A percentile compares a stretch with the other conserved stretches of the same genome.
Conservation (phyloP, 2,888 invertebrate species). For the Harpagoxenus sublaevis region DNA sequence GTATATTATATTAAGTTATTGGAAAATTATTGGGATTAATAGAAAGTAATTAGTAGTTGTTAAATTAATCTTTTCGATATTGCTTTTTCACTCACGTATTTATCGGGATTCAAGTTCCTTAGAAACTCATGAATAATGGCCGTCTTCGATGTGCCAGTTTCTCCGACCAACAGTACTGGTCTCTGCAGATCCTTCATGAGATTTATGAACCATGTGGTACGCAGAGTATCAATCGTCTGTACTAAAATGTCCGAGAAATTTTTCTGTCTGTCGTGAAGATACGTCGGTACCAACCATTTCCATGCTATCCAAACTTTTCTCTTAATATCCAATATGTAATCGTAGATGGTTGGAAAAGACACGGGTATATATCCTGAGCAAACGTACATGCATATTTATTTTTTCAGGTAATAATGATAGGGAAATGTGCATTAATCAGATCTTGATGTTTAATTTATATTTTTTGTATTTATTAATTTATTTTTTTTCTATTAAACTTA, state of each 20-base stretch:
- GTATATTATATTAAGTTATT: background rate
- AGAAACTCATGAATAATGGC: constrained; percentile 95
- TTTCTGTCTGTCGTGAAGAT: constrained; percentile 90
- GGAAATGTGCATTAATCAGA: background rate
- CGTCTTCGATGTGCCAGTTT: constrained; percentile 97
- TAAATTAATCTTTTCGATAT: background rate
- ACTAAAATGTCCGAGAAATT: constrained; percentile 95
- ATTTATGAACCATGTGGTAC: constrained; percentile 92
- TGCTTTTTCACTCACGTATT: constrained; percentile 88
- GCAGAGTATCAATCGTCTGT: constrained; percentile 95
- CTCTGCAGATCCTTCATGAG: constrained; percentile 92
- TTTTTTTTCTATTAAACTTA: constrained; percentile 72
- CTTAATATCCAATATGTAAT: constrained; percentile 92
- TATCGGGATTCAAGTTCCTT: constrained; percentile 89
- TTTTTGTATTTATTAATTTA: background rate
- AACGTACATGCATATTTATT: background rate
- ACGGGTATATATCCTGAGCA: constrained; percentile 87
- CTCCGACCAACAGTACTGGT: constrained; percentile 95
- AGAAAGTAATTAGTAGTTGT: background rate
- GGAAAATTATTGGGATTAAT: background rate
- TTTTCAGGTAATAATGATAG: background rate
- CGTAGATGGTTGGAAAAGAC: constrained; percentile 91
- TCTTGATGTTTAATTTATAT: background rate
- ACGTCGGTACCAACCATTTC: constrained; percentile 93
- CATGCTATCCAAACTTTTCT: constrained; percentile 93